A percentile compares a stretch with the other conserved stretches of the same genome.
These are phyloP conservation scores for Coenobita brevimanus DNA, from an alignment of 1,140 invertebrate species.

Conservation along the genomic window DNA sequence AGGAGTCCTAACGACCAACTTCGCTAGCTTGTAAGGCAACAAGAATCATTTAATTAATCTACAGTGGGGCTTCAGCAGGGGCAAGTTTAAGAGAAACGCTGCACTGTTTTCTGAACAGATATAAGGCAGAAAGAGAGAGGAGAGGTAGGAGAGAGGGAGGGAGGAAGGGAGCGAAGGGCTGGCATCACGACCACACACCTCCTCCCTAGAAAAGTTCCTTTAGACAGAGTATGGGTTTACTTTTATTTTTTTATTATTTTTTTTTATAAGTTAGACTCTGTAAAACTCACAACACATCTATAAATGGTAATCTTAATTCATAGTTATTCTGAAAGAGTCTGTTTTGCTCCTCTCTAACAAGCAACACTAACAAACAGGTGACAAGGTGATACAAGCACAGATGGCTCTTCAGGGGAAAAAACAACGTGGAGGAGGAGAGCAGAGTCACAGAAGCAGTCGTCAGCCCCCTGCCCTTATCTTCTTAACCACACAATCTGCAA, in stretches of 20 bases:
- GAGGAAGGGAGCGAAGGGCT: slow-evolving; percentile 7
- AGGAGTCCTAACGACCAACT: slow-evolving; percentile 18
- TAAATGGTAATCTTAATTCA: slow-evolving; percentile 55
- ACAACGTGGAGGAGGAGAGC: slow-evolving; percentile 54
- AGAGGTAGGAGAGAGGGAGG: not conserved
- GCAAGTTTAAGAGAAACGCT: not conserved
- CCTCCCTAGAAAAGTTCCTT: not conserved
- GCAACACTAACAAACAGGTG: slow-evolving; percentile 65
- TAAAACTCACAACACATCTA: slow-evolving; percentile 65
- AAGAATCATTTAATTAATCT: slow-evolving; percentile 46
- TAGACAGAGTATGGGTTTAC: not conserved
- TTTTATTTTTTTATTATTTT: too few relatives aligned
- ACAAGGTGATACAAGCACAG: slow-evolving; percentile 56
- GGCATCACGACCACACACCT: not conserved
- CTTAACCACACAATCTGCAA: slow-evolving; percentile 46
- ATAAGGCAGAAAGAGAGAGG: not conserved
- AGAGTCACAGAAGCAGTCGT: slow-evolving; percentile 32
- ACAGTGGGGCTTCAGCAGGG: slow-evolving; percentile 8
- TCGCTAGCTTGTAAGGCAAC: slow-evolving; percentile 53
- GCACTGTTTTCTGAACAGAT: not conserved
- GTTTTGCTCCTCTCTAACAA: slow-evolving; percentile 62
- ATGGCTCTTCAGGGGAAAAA: slow-evolving; percentile 51
- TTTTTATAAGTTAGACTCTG: slow-evolving; percentile 52
- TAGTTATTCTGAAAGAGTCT: not conserved
- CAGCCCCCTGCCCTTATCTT: slow-evolving; percentile 41